Percentiles rank a stretch among this genome's conserved stretches.
Conservation (phyloP, 2,888 invertebrate genomes). For the Drosophila mayaguana region DNA sequence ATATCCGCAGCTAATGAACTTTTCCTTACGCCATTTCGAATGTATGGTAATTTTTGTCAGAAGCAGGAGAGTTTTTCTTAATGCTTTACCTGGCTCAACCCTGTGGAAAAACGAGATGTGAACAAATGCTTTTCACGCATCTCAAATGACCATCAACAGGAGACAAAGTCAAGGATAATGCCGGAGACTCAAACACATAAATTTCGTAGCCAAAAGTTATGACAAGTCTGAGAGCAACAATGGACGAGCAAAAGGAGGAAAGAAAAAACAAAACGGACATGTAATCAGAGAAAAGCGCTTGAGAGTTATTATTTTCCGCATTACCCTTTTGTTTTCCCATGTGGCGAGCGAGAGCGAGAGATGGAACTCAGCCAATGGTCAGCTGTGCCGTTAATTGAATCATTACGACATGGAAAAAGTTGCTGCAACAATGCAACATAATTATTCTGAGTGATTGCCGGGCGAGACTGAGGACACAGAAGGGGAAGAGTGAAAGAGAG, state of each 20-base stretch:
- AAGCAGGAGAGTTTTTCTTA: neutral
- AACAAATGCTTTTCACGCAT: conserved; percentile 30
- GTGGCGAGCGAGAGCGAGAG: neutral
- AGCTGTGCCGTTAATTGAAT: conserved; percentile 80
- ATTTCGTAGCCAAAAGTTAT: conserved; percentile 61
- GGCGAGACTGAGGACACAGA: neutral
- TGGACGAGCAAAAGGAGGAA: conserved; percentile 7
- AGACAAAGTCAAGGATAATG: conserved; percentile 33
- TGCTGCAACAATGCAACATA: conserved; percentile 71
- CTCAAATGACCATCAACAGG: conserved; percentile 57
- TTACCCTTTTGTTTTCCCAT: conserved; percentile 70
- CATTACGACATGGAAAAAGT: conserved; percentile 56
- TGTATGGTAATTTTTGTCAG: conserved; percentile 32
- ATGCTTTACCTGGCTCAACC: conserved; percentile 6
- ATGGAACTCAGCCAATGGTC: conserved; percentile 59
- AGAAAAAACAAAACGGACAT: conserved; percentile 18
- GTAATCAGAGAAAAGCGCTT: conserved; percentile 47
- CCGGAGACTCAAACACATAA: conserved; percentile 42
- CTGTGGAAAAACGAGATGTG: conserved; percentile 5
- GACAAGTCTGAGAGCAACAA: conserved; percentile 57
- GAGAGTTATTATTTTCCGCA: conserved; percentile 13
- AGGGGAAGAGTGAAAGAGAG: neutral
- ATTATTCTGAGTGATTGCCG: conserved; percentile 76
- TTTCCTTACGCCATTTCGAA: neutral
- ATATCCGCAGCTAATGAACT: conserved; percentile 15